Evolutionary conservation across 2,113 vertebrate species (phyloP).

Genomic region (Cyprinus carpio): DNA sequence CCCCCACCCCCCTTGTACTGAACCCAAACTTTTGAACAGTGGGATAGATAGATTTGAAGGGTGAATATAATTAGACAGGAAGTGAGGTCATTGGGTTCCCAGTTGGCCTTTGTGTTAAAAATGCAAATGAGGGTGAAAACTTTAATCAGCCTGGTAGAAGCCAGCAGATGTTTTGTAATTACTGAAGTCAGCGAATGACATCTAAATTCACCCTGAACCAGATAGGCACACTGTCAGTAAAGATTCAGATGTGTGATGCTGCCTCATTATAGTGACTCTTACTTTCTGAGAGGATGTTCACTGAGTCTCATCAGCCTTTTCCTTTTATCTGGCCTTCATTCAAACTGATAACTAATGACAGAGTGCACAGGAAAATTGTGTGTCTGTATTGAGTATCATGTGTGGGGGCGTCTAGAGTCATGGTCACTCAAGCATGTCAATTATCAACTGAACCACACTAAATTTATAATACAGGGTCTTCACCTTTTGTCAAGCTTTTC

Average conservation of each 20-base stretch:
- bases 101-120: constrained; percentile 47
- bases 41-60: constrained; percentile 37
- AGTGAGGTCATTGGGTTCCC: constrained; percentile 43
- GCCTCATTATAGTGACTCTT: neutral
- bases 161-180: constrained; percentile 56
- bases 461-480: neutral
- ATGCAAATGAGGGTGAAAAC: constrained; percentile 59
- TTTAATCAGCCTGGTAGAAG: constrained; percentile 61
- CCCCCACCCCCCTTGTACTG: neutral
- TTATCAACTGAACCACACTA: constrained; percentile 4
- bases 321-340: constrained; percentile 14
- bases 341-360: neutral
- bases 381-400: neutral
- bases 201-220: constrained; percentile 37
- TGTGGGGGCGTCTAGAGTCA: neutral
- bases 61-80: constrained; percentile 49
- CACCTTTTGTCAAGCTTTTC: neutral
- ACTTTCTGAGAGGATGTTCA: neutral
- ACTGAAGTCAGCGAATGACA: constrained; percentile 27
- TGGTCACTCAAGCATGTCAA: neutral
- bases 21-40: neutral
- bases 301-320: neutral
- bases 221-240: neutral
- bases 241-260: constrained; percentile 13
- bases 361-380: neutral